Conservation (phyloP, 64 coral and sea anemone genomes). For the Montipora efflorescens region DNA sequence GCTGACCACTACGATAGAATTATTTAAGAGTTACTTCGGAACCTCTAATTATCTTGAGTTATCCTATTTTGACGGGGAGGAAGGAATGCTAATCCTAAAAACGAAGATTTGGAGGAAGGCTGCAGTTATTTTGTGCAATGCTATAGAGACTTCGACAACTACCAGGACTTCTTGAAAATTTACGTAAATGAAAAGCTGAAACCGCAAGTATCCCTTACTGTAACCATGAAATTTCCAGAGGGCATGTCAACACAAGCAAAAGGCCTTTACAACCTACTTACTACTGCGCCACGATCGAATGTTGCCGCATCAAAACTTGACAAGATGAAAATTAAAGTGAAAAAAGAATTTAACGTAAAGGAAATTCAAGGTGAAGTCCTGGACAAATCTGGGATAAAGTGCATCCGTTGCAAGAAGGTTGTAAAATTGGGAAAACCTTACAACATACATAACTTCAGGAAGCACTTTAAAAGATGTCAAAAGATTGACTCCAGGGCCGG, state of each 20-base stretch:
- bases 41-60: conserved; percentile 43
- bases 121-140: conserved; percentile 56
- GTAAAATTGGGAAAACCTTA: conserved; percentile 71
- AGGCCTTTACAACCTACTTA: conserved; percentile 13
- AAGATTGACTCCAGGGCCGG: conserved; percentile 24
- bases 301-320: conserved; percentile 38
- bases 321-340: conserved; percentile 35
- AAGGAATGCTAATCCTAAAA: conserved; percentile 56
- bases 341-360: conserved; percentile 39
- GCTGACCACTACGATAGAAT: conserved; percentile 37
- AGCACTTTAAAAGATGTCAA: conserved; percentile 57
- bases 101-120: conserved; percentile 48
- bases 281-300: conserved; percentile 14
- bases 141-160: conserved; percentile 49
- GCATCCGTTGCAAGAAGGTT: conserved; percentile 36
- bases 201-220: background rate
- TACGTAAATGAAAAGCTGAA: conserved; percentile 51
- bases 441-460: conserved; percentile 64
- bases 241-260: conserved; percentile 11
- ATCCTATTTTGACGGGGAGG: conserved; percentile 63
- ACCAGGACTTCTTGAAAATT: conserved; percentile 44
- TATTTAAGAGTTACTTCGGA: conserved; percentile 37
- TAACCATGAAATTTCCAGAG: conserved; percentile 8
- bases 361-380: conserved; percentile 59
- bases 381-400: conserved; percentile 46